Evolutionary conservation across 2,888 invertebrate genomes (phyloP).

Genomic region (Ischnura elegans): DNA sequence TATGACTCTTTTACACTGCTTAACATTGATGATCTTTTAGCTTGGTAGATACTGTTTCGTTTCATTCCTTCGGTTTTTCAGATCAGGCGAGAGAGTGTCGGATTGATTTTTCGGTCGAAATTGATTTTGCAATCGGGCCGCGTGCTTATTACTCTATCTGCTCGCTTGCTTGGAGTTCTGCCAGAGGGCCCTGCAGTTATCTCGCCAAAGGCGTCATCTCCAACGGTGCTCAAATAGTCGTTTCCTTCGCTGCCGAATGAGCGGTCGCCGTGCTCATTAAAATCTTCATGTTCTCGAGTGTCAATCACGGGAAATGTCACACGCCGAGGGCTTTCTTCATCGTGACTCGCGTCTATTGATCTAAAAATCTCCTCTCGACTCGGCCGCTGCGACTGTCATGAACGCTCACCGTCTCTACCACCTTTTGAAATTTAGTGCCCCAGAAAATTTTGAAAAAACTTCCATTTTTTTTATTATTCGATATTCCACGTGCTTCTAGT

Average conservation of each 20-base stretch:
- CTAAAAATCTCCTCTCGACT: not conserved
- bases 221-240: not conserved
- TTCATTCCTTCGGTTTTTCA: not conserved
- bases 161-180: not conserved
- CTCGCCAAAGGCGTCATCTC: not conserved
- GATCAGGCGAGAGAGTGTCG: not conserved
- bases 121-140: not conserved
- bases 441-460: not conserved
- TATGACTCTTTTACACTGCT: no score
- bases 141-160: not conserved
- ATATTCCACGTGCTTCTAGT: no score
- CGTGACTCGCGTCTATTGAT: not conserved
- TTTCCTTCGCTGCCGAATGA: not conserved
- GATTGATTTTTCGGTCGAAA: not conserved
- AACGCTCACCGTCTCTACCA: no score
- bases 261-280: not conserved
- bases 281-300: not conserved
- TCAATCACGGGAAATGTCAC: not conserved
- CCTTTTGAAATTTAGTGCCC: not conserved
- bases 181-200: not conserved
- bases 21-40: no score
- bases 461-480: no score
- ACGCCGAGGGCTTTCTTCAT: no score
- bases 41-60: no score
- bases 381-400: not conserved